These are phyloP conservation scores for Eurosta solidaginis DNA, from an alignment of 1,140 invertebrate species.

Conservation along the genomic window DNA sequence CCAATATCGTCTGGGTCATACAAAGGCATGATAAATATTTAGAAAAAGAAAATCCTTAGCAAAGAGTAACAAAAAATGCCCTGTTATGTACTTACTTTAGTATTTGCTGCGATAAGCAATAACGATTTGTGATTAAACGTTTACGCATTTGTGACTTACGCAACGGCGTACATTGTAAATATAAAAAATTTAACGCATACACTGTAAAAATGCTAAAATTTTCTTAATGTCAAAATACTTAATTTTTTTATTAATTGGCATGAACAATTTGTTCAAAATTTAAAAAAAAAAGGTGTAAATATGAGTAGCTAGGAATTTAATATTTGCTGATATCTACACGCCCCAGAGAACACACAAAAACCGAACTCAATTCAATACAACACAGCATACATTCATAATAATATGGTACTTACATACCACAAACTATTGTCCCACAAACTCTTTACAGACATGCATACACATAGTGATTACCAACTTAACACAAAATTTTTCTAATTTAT, in stretches of 20 bases:
- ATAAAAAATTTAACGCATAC: neutral
- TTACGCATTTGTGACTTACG: neutral
- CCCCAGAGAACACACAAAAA: no score
- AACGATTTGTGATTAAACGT: neutral
- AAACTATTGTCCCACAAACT: no score
- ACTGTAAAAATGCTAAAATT: neutral
- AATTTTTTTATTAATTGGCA: neutral
- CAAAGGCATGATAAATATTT: slow-evolving; percentile 73
- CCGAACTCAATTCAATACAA: neutral
- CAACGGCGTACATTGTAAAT: neutral
- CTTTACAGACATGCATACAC: no score
- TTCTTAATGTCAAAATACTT: neutral
- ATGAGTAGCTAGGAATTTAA: no score
- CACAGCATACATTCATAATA: neutral
- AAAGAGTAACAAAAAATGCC: no score
- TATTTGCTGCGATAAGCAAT: neutral
- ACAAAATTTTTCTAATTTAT: neutral
- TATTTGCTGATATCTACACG: no score
- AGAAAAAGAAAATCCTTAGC: no score
- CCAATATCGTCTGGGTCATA: slow-evolving; percentile 88
- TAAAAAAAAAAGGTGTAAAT: neutral
- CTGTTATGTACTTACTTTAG: neutral
- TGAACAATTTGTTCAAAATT: neutral
- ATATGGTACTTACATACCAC: no score
- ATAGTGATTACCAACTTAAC: no score